Conservation (phyloP, 2,888 invertebrate genomes). For the Adelognathus sp. region DNA sequence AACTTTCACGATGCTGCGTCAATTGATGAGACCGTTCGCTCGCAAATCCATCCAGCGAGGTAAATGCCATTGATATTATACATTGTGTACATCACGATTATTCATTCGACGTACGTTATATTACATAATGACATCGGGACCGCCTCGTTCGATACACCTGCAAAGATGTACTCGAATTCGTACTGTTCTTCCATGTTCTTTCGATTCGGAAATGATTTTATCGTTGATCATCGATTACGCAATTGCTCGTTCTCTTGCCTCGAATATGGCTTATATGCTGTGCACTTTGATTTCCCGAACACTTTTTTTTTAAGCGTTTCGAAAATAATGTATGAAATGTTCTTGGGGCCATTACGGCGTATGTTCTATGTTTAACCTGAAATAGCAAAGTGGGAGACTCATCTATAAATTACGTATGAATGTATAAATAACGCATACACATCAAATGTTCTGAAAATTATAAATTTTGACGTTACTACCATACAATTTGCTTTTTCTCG, state of each 20-base stretch:
- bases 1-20: slow-evolving; percentile 49
- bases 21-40: slow-evolving; percentile 51
- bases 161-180: not conserved
- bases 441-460: too few species aligned
- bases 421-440: too few species aligned
- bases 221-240: not conserved
- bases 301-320: too few species aligned
- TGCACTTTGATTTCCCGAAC: not conserved
- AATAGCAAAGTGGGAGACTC: not conserved
- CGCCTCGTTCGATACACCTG: not conserved
- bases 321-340: not conserved
- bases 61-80: slow-evolving; percentile 12
- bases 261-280: not conserved
- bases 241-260: not conserved
- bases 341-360: not conserved
- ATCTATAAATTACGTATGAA: too few species aligned
- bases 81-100: not conserved
- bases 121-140: slow-evolving; percentile 44
- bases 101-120: not conserved
- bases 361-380: not conserved
- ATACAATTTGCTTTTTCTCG: too few species aligned
- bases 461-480: too few species aligned
- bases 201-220: not conserved
- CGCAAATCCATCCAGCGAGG: slow-evolving; percentile 40
- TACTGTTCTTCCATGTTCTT: not conserved